Evolutionary conservation across 2,888 invertebrate species (phyloP).

Genomic region (Meghimatium bilineatum): DNA sequence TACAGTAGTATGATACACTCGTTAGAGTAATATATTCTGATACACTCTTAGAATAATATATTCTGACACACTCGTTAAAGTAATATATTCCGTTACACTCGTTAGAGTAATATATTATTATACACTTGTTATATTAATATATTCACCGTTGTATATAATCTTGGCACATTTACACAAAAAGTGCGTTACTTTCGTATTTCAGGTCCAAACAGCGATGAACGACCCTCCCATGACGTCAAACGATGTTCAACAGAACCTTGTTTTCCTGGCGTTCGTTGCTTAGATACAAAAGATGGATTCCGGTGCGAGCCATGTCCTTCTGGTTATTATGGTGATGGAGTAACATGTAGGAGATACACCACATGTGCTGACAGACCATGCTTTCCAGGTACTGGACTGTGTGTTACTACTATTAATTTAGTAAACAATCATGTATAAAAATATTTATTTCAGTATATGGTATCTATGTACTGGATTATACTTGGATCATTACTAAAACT

Average conservation of each 20-base stretch:
- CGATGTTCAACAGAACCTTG: slow-evolving; percentile 86
- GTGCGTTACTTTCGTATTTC: not conserved
- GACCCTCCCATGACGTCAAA: not conserved
- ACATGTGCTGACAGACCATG: slow-evolving; percentile 72
- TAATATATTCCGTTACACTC: too few species aligned
- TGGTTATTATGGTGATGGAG: slow-evolving; percentile 87
- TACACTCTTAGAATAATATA: too few species aligned
- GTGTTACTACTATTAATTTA: not conserved
- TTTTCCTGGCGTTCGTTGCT: slow-evolving; percentile 80
- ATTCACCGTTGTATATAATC: not conserved
- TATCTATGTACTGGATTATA: not conserved
- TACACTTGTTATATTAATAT: not conserved
- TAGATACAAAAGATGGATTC: slow-evolving; percentile 67
- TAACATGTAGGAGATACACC: slow-evolving; percentile 79
- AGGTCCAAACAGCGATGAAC: not conserved
- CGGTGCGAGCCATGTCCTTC: slow-evolving; percentile 84
- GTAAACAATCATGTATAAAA: not conserved
- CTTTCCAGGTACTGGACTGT: slow-evolving; percentile 61
- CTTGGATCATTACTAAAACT: too few species aligned
- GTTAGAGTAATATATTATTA: too few species aligned
- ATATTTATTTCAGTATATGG: not conserved
- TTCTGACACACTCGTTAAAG: too few species aligned
- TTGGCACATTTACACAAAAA: not conserved
- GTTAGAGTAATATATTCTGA: too few species aligned
- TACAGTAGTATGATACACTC: too few species aligned